Conservation (phyloP, 2,888 invertebrate species). For the Pristionchus exspectatus region DNA sequence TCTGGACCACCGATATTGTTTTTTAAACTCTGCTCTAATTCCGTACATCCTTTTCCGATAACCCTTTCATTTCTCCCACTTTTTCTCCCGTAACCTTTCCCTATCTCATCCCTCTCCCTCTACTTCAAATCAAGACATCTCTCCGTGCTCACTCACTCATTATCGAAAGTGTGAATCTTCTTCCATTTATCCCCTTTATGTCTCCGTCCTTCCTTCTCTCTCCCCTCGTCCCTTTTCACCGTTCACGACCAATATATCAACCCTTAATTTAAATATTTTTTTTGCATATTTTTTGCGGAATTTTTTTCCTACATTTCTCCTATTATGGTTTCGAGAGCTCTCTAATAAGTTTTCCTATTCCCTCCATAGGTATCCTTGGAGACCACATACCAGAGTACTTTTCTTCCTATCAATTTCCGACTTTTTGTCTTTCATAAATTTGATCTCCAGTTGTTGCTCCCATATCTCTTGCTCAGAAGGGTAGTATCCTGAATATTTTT, state of each 20-base stretch:
- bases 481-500: neutral
- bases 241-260: neutral
- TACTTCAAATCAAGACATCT: neutral
- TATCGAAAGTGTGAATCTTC: conserved; percentile 31
- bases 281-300: neutral
- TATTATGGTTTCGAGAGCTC: neutral
- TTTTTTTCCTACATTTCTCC: neutral
- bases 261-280: neutral
- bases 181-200: neutral
- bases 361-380: neutral
- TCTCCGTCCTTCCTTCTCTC: neutral
- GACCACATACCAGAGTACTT: neutral
- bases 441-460: neutral
- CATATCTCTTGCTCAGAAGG: neutral
- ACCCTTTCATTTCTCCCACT: neutral
- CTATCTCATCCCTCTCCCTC: neutral
- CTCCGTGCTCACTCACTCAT: neutral
- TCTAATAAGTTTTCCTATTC: conserved; percentile 6
- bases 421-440: neutral
- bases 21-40: conserved; percentile 12
- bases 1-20: neutral
- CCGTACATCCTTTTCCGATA: neutral
- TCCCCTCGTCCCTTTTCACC: neutral
- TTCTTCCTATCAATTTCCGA: neutral
- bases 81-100: neutral